Conservation (phyloP, 1,140 invertebrate genomes). For the Drosophila burlai region DNA sequence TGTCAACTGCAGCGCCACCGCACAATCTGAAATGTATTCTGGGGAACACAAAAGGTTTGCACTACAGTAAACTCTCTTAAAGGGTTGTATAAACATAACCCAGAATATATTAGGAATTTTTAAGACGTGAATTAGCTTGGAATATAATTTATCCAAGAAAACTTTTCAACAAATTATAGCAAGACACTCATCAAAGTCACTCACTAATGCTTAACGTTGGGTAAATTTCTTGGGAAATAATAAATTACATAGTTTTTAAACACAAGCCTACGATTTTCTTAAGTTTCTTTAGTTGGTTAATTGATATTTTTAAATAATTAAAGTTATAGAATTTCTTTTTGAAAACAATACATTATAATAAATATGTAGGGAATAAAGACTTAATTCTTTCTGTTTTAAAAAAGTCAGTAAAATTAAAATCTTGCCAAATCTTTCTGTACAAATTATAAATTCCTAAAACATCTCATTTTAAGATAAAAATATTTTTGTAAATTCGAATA, state of each 20-base stretch:
- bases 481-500: neutral
- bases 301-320: neutral
- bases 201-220: neutral
- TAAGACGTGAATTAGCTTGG: neutral
- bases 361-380: neutral
- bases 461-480: too few species aligned
- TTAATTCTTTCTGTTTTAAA: too few species aligned
- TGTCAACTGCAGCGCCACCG: conserved; percentile 19
- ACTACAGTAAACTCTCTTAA: neutral
- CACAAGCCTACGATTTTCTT: neutral
- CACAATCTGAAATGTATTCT: neutral
- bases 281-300: neutral
- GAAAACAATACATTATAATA: neutral
- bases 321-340: neutral
- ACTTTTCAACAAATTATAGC: neutral
- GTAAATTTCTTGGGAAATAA: neutral
- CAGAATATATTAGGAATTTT: neutral
- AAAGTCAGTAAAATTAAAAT: neutral
- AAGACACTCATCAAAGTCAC: neutral
- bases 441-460: neutral
- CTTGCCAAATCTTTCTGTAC: neutral
- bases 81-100: neutral
- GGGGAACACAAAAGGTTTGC: neutral
- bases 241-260: neutral
- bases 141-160: neutral